Evolutionary conservation across 2,797 vertebrate genomes (phyloP).

Genomic region (Enteromius viviparus): DNA sequence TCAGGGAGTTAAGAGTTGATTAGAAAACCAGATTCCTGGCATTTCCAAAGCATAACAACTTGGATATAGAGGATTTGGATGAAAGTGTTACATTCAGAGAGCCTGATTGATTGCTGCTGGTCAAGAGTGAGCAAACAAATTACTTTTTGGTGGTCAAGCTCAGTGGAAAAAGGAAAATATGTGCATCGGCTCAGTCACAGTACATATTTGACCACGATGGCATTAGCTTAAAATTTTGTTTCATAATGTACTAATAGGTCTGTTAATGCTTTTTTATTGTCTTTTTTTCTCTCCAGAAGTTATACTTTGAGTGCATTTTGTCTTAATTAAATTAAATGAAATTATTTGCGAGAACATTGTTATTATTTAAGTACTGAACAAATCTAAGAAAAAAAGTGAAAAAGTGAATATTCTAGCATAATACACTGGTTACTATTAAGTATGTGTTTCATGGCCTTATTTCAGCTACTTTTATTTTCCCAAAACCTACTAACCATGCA

Average conservation of each 20-base stretch:
- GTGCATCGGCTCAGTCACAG: background rate
- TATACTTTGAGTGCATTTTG: background rate
- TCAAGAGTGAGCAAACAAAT: background rate
- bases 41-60: constrained; percentile 5
- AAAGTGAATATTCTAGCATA: no score
- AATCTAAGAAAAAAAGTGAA: no score
- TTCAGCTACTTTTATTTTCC: no score
- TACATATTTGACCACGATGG: background rate
- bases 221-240: background rate
- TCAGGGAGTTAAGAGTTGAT: constrained; percentile 40
- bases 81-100: background rate
- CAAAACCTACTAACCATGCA: no score
- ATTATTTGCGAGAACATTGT: no score
- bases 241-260: background rate
- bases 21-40: background rate
- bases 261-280: background rate
- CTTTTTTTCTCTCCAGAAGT: background rate
- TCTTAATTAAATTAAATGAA: no score
- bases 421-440: no score
- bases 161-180: background rate
- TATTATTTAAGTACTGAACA: no score
- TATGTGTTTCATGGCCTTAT: no score
- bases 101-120: constrained; percentile 11
- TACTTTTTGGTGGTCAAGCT: background rate
- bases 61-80: background rate